A percentile compares a stretch with the other conserved stretches of the same genome.
These are phyloP conservation scores for Hipparchia sbordonii DNA, from an alignment of 2,888 invertebrate species.

Conservation along the genomic window DNA sequence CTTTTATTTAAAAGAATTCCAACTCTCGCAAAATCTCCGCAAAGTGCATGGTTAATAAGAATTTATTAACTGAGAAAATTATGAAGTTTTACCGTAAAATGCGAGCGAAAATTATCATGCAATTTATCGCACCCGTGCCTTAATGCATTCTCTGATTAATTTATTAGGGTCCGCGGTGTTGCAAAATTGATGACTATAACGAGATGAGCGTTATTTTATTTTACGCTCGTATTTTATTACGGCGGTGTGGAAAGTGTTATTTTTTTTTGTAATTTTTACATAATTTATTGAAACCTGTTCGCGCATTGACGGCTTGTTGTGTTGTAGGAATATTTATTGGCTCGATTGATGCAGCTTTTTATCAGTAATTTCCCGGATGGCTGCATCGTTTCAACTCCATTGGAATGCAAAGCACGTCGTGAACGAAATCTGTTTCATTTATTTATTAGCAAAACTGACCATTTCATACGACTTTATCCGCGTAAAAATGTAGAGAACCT, in stretches of 20 bases:
- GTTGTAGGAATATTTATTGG: conserved; percentile 36
- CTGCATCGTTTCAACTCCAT: conserved; percentile 13
- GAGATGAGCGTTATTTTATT: conserved; percentile 41
- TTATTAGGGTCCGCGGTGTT: conserved; percentile 66
- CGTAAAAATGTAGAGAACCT: too few relatives aligned
- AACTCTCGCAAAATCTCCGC: conserved; percentile 18
- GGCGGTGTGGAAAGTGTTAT: conserved; percentile 22
- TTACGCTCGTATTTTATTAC: conserved; percentile 38
- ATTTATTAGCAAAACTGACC: background rate
- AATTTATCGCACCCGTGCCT: conserved; percentile 65
- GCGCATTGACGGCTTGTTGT: conserved; percentile 26
- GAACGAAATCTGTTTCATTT: background rate
- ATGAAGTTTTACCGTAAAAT: conserved; percentile 55
- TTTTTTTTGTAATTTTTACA: conserved; percentile 30
- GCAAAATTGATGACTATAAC: conserved; percentile 55
- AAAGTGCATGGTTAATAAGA: conserved; percentile 33
- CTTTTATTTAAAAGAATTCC: background rate
- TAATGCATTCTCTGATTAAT: conserved; percentile 70
- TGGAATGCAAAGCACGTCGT: conserved; percentile 20
- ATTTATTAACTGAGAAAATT: conserved; percentile 53
- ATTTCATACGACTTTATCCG: background rate
- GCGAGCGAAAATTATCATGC: conserved; percentile 64
- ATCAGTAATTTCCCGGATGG: conserved; percentile 28
- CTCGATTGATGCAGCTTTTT: conserved; percentile 29
- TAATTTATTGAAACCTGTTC: conserved; percentile 29